Base-by-base conservation (phyloP, 2,113 vertebrate genomes). In the Trichechus manatus region DNA sequence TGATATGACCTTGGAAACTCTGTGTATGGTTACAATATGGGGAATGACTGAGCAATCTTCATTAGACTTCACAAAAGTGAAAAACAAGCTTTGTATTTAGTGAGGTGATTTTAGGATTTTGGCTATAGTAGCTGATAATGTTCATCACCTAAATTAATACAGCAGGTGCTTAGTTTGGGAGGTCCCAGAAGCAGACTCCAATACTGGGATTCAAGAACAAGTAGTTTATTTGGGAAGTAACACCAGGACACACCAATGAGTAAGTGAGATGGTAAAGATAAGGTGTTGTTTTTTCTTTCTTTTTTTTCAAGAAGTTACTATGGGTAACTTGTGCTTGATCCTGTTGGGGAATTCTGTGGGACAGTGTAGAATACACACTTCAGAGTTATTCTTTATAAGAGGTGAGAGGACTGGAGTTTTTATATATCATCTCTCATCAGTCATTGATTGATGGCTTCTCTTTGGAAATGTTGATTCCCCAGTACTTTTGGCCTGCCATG, bases 401-500 rank as follows among this genome's bases (percentile, higher is more conserved):
- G 7, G 11, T 47, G 4, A 78, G 31, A 29, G 50, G 72, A 39
- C 11, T 44, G 9, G 44, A 63, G 3, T 42, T 95, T 96, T 82
- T 93, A 93, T 77, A 68, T 29, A 47, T 47, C 47, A 47, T 47
- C 47, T 82, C n/a, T 63, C 92, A 27, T 61, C 74, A 39, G 17
- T 88, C 25, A 85, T 64, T 42, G 23, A 70, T 77, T 79, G 64
- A 74, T 10, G 63, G 3, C 47, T 96, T 96, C 50, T 97, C 36
- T 79, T 78, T 33, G 11, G 11, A 91, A 33, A 13, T 78, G n/a
- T 78, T 91, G 56, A 97, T 91, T 72, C 2, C 39, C 17, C 42
- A 95, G 31, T 2, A 93, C 14, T 85, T 95, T 81, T 85, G 88
- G 42, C 11, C 72, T 88, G 82, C 27, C 15, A 68, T 70, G 15